Evolutionary conservation across 2,888 invertebrate genomes (phyloP).

Genomic region (Callyntrura guangdongensis): DNA sequence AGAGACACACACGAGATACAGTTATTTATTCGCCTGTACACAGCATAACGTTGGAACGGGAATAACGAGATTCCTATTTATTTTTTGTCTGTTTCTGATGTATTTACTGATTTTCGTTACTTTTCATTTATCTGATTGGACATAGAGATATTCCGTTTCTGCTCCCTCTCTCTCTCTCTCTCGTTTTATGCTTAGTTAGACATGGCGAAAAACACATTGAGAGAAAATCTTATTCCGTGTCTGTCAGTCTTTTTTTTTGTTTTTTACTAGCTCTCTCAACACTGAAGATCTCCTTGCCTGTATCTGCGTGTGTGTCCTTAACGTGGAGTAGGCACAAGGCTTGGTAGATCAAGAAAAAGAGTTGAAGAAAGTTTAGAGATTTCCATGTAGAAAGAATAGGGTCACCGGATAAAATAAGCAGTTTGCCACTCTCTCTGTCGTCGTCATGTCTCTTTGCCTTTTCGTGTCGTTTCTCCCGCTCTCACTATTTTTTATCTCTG

Average conservation of each 20-base stretch:
- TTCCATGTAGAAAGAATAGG: not conserved
- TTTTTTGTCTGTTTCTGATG: slow-evolving; percentile 1
- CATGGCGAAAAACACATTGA: not conserved
- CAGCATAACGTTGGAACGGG: not conserved
- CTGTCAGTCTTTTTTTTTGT: not conserved
- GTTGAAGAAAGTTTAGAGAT: slow-evolving; percentile 14
- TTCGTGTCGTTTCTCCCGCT: slow-evolving; percentile 32
- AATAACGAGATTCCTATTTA: not conserved
- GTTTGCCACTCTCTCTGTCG: slow-evolving; percentile 54
- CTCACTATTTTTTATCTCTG: not conserved
- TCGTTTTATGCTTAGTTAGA: not conserved
- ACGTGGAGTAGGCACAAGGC: not conserved
- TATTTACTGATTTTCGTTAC: not conserved
- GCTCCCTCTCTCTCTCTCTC: not conserved
- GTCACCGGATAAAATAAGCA: slow-evolving; percentile 34
- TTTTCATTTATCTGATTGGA: not conserved
- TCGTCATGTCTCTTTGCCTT: slow-evolving; percentile 42
- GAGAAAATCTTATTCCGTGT: not conserved
- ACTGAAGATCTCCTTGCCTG: not conserved
- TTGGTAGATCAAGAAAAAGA: slow-evolving; percentile 1
- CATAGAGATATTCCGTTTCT: not conserved
- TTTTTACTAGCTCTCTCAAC: not conserved
- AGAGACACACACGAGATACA: not conserved
- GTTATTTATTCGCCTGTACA: not conserved
- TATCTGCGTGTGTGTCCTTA: not conserved